Evolutionary conservation across 2,888 invertebrate genomes (phyloP).

Genomic region (Corbicula japonica): DNA sequence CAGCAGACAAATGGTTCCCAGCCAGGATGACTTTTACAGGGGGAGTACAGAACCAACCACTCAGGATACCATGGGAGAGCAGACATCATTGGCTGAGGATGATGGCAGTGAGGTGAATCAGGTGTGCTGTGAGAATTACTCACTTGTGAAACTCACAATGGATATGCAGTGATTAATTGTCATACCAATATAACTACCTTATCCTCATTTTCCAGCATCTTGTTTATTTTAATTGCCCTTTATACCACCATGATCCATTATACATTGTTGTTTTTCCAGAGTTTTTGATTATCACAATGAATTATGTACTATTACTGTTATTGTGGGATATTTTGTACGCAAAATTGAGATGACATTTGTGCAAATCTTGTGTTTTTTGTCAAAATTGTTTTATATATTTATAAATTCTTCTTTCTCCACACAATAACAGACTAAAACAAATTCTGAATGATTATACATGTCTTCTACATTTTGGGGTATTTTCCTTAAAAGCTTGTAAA

Average conservation of each 20-base stretch:
- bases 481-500: too few species aligned
- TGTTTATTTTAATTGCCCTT: background rate
- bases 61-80: slow-evolving; percentile 62
- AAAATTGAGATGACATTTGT: too few species aligned
- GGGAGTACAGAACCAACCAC: slow-evolving; percentile 59
- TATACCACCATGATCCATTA: background rate
- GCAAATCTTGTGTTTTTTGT: too few species aligned
- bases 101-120: slow-evolving; percentile 61
- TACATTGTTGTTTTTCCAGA: background rate
- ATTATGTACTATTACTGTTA: too few species aligned
- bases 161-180: slow-evolving; percentile 31
- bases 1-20: slow-evolving; percentile 20
- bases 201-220: background rate
- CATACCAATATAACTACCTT: background rate
- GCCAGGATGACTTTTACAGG: slow-evolving; percentile 31
- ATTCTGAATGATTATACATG: too few species aligned
- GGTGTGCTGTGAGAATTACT: slow-evolving; percentile 42
- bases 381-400: too few species aligned
- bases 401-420: too few species aligned
- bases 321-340: too few species aligned
- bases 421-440: too few species aligned
- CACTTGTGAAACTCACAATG: slow-evolving; percentile 38
- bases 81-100: slow-evolving; percentile 55
- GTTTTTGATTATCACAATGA: too few species aligned
- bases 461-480: too few species aligned